Conservation (phyloP, 2,797 vertebrate genomes). For the Cuniculus paca region DNA sequence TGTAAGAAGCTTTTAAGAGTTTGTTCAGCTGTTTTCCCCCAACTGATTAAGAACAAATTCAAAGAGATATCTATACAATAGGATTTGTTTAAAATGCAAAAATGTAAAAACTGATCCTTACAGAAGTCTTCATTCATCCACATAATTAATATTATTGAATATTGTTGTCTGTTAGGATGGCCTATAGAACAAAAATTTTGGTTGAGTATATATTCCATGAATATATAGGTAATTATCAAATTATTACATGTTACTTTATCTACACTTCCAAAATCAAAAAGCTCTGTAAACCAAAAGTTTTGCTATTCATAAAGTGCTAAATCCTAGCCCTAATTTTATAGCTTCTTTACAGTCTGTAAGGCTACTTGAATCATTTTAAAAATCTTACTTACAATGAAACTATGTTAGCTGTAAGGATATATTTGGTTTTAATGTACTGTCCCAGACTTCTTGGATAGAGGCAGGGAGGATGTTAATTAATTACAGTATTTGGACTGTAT, state of each 20-base stretch:
- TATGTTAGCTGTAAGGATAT: background rate
- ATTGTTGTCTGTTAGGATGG: background rate
- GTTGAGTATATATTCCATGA: background rate
- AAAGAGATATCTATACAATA: background rate
- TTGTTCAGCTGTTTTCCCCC: constrained; percentile 13
- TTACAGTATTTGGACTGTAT: background rate
- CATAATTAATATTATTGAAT: background rate
- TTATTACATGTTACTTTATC: background rate
- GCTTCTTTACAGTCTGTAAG: background rate
- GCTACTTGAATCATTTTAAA: background rate
- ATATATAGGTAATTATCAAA: background rate
- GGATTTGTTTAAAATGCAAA: background rate
- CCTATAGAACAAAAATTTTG: background rate
- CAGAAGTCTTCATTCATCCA: background rate
- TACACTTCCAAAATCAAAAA: constrained; percentile 47
- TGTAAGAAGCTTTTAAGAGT: constrained; percentile 46
- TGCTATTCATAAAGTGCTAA: background rate
- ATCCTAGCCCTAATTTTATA: constrained; percentile 17
- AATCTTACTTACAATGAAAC: constrained; percentile 8
- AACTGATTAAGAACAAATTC: background rate
- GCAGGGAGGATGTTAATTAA: background rate
- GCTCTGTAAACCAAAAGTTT: background rate
- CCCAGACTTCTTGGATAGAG: background rate
- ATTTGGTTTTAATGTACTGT: background rate
- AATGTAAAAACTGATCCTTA: background rate